Conservation (phyloP, 2,888 invertebrate genomes). For the Ochlodes sylvanus region DNA sequence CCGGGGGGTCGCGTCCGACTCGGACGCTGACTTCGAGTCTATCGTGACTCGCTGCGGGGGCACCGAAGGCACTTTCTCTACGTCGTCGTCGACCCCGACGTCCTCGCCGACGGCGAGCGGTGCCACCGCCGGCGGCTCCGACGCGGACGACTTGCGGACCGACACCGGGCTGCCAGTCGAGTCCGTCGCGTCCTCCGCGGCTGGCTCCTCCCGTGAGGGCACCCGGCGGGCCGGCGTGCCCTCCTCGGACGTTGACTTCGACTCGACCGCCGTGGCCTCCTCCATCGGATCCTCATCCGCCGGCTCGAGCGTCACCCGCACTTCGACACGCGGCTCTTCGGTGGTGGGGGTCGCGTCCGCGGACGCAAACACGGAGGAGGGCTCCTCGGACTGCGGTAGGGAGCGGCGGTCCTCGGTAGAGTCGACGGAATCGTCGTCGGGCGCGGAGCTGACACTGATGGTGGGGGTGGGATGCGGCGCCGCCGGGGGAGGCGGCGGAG, state of each 20-base stretch:
- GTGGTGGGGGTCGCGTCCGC: conserved; percentile 73
- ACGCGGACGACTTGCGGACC: conserved; percentile 37
- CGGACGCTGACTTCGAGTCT: conserved; percentile 63
- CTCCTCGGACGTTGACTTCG: conserved; percentile 53
- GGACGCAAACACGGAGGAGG: conserved; percentile 77
- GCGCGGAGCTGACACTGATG: conserved; percentile 90
- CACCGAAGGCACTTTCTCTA: conserved; percentile 82
- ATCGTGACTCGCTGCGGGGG: conserved; percentile 62
- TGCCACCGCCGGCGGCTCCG: conserved; percentile 72
- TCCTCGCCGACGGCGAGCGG: conserved; percentile 89
- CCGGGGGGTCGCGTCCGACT: conserved; percentile 66
- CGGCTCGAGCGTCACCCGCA: conserved; percentile 45
- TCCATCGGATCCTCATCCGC: conserved; percentile 41
- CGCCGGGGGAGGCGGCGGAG: conserved; percentile 61
- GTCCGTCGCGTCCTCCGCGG: conserved; percentile 43
- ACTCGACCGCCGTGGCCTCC: conserved; percentile 38
- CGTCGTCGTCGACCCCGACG: conserved; percentile 88
- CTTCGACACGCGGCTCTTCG: conserved; percentile 43
- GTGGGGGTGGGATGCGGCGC: conserved; percentile 81
- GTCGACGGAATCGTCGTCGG: conserved; percentile 79
- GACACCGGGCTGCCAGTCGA: conserved; percentile 36
- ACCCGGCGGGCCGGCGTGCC: conserved; percentile 27
- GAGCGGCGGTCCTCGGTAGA: conserved; percentile 71
- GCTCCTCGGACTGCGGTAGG: conserved; percentile 71
- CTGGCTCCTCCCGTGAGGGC: conserved; percentile 60